Evolutionary conservation across 2,888 invertebrate species (phyloP), one percentile per base, ranked within the genome.

Genomic region (Drosophila acutilabella): DNA sequence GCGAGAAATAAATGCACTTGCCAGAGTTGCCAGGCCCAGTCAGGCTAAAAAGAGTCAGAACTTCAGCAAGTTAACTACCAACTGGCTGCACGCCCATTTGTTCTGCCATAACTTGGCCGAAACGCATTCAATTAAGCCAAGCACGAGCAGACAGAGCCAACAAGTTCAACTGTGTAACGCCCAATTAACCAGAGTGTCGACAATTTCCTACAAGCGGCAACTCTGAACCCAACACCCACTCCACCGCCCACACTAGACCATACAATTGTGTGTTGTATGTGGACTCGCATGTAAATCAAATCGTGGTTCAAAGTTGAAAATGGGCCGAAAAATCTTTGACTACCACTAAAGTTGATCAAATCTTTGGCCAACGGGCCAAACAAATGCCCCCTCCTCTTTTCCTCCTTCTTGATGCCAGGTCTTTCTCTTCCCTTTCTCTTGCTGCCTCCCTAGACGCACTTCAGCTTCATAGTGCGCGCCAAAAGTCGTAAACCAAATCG

Each of bases 271-370:
- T 40, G 44, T 14, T 30, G 14, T 44, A n/a, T 14, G n/a, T 18
- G 18, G 20, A 52, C 56, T 64, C 44, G 84, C 80, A 83, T 82
- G 82, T 80, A 85, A 85, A 86, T 86, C 83, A 83, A 81, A 78
- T 45, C 61, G 67, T 57, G 78, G 83, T 86, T 84, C 83, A 83
- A 81, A 84, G 86, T 84, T 86, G 74, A 85, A 83, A 83, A 78
- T 75, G 68, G 77, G 60, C 74, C 61, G 68, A 83, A 78, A 83
- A 82, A 83, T 83, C 85, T 73, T 85, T 69, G 45, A 59, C 48
- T 53, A 52, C 51, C 62, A 77, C 74, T 71, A 77, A 78, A 80
- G 80, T 80, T 80, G 77, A 79, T 79, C 79, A 79, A 78, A 78
- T 76, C 78, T 78, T 78, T 69, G 42, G 69, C 74, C 74, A 8